Evolutionary conservation across 2,113 vertebrate species (phyloP).

Genomic region (Variabilichromis moorii): DNA sequence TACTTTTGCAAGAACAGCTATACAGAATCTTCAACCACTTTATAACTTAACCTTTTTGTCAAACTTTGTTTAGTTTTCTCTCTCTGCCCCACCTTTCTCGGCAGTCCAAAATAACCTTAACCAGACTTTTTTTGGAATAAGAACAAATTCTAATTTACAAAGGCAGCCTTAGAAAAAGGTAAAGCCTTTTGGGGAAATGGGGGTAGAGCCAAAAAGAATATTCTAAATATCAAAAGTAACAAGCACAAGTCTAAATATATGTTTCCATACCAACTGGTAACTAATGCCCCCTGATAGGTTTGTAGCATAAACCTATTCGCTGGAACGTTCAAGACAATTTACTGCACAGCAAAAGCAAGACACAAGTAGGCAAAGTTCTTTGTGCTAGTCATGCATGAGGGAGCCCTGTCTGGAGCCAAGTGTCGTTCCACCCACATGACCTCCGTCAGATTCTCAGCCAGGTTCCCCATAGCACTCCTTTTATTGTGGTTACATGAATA

Average conservation of each 20-base stretch:
- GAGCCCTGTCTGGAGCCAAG: no score
- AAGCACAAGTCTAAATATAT: background rate
- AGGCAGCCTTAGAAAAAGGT: background rate
- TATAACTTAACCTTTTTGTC: background rate
- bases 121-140: background rate
- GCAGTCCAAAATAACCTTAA: background rate
- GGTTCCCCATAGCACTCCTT: no score
- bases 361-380: no score
- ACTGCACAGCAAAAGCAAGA: no score
- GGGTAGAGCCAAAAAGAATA: background rate
- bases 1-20: background rate
- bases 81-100: background rate
- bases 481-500: no score
- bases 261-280: background rate
- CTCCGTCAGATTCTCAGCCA: no score
- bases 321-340: no score
- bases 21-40: background rate
- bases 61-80: background rate
- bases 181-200: background rate
- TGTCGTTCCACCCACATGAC: no score
- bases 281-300: background rate
- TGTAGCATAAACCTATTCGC: no score
- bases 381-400: no score
- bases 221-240: background rate
- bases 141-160: background rate